Percentiles rank a stretch among this genome's conserved stretches.
These are phyloP conservation scores for Xenotilapia leptura DNA, from an alignment of 2,113 vertebrate genomes.

Conservation along the genomic window DNA sequence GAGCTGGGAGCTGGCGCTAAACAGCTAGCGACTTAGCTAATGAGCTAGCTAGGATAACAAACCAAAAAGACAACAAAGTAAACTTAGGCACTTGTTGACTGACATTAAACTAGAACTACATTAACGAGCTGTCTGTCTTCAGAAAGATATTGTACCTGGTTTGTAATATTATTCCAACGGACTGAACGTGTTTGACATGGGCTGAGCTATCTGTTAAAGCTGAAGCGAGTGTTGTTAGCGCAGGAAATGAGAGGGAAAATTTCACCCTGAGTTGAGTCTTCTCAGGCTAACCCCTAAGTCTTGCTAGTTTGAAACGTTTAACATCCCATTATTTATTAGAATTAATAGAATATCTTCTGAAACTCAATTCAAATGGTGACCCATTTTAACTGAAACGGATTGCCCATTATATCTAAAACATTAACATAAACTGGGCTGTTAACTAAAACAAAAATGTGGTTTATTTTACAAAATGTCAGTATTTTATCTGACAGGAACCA, in stretches of 20 bases:
- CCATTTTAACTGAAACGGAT: neutral
- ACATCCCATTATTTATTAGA: neutral
- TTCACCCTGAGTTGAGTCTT: neutral
- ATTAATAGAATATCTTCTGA: neutral
- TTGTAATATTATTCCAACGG: neutral
- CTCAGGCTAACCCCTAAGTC: neutral
- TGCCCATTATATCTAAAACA: neutral
- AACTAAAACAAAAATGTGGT: neutral
- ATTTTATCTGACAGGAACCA: neutral
- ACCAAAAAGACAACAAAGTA: neutral
- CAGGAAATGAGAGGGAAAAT: accelerated
- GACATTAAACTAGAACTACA: neutral
- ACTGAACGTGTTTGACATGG: neutral
- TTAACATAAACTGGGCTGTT: neutral
- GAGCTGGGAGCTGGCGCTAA: neutral
- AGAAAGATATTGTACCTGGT: neutral
- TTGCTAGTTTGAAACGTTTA: neutral
- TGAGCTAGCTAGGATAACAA: neutral
- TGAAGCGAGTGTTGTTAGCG: conserved; percentile 11
- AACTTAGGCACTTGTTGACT: neutral
- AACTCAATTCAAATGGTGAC: neutral
- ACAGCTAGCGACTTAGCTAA: neutral
- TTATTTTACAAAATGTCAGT: neutral
- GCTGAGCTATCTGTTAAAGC: conserved; percentile 7
- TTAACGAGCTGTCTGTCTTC: neutral